Percentiles rank a stretch among this genome's conserved stretches.
These are phyloP conservation scores for Condylura cristata DNA, from an alignment of 2,113 vertebrate species.

Conservation along the genomic window DNA sequence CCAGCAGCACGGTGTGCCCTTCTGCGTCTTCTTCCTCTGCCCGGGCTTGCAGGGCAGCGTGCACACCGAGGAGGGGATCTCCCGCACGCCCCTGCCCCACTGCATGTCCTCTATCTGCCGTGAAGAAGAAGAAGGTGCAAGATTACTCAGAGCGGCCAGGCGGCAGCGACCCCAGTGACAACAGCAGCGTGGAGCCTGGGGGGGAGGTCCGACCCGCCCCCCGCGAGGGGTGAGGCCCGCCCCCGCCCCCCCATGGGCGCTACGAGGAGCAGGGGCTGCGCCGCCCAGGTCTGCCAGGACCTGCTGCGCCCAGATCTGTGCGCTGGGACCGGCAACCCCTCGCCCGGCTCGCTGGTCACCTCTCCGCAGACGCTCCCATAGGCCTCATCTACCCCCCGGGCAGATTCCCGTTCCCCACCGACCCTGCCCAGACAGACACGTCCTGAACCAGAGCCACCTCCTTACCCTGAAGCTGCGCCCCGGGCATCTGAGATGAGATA, in stretches of 20 bases:
- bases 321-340: too few species aligned
- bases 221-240: too few species aligned
- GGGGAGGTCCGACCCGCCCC: too few species aligned
- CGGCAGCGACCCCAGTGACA: accelerated
- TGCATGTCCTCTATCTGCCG: conserved; percentile 94
- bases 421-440: too few species aligned
- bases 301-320: too few species aligned
- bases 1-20: conserved; percentile 97
- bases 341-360: too few species aligned
- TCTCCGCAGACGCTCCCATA: accelerated
- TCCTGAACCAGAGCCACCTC: not conserved
- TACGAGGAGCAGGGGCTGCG: too few species aligned
- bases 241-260: too few species aligned
- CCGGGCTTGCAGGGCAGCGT: conserved; percentile 92
- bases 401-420: not conserved
- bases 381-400: not conserved
- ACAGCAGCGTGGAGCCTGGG: accelerated
- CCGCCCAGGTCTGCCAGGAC: too few species aligned
- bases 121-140: conserved; percentile 21
- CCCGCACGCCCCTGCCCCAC: conserved; percentile 90
- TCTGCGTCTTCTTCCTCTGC: conserved; percentile 95
- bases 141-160: conserved; percentile 3
- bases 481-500: not conserved
- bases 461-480: not conserved
- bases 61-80: conserved; percentile 92